phyloP scores from a whole-genome alignment of 2,113 vertebrate species.

The Delphinapterus leucas region DNA sequence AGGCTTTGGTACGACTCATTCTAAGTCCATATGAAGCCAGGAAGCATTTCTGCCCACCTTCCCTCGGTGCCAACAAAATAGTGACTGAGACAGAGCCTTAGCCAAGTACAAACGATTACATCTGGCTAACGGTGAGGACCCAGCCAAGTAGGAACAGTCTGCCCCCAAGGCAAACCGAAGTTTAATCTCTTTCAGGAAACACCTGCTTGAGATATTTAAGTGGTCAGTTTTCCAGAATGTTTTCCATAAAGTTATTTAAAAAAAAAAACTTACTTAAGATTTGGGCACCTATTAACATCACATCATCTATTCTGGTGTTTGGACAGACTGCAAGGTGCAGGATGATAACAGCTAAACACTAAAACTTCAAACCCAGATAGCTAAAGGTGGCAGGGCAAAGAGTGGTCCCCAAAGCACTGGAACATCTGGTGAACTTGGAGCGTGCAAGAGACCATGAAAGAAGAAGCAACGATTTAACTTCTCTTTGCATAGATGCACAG shows the following conservation, averaged over 20 bases:
- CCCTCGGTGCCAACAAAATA: no score
- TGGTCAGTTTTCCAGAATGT: background rate
- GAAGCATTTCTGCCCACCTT: background rate
- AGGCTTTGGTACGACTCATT: background rate
- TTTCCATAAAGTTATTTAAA: background rate
- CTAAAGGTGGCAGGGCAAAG: background rate
- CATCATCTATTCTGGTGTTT: background rate
- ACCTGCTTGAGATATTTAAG: background rate
- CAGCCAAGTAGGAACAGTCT: background rate
- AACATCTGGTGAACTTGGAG: background rate
- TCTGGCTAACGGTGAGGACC: background rate
- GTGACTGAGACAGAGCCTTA: no score
- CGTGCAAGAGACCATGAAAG: background rate
- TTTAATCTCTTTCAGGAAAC: background rate
- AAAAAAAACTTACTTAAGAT: background rate
- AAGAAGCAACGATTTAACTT: background rate
- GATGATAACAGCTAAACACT: background rate
- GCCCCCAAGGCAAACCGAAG: background rate
- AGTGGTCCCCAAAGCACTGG: background rate
- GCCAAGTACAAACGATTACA: no score
- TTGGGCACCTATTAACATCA: background rate
- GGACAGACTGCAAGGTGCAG: background rate
- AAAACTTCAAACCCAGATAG: background rate
- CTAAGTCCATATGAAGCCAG: no score
- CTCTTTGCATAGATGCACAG: background rate